Percentiles rank a stretch among this genome's conserved stretches.
phyloP scores from a whole-genome alignment of 2,888 invertebrate genomes.

The Diploptera punctata region DNA sequence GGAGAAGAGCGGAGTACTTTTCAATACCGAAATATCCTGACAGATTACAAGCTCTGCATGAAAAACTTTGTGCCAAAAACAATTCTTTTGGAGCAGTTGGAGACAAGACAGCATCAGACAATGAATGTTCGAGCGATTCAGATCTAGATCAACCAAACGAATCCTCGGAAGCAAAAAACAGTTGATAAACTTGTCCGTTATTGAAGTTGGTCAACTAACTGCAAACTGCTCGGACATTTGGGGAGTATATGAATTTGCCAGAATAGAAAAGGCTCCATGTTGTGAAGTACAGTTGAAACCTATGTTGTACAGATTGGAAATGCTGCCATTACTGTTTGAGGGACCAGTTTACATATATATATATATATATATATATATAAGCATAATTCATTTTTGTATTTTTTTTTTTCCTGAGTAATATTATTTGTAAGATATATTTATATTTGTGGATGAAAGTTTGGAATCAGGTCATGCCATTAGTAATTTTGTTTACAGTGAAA shows the following conservation, averaged over 20 bases:
- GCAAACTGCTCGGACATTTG: not conserved
- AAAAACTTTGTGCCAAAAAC: constrained; percentile 38
- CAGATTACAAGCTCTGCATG: constrained; percentile 46
- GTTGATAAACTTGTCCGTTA: not conserved
- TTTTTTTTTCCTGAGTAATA: not conserved
- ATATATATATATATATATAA: too few relatives aligned
- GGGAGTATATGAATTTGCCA: not conserved
- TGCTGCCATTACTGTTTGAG: not conserved
- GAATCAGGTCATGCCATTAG: not conserved
- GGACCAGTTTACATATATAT: not conserved
- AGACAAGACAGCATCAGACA: constrained; percentile 27
- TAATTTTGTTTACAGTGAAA: not conserved
- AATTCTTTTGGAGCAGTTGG: not conserved
- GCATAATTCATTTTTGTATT: too few relatives aligned
- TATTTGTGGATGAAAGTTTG: not conserved
- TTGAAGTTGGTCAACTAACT: not conserved
- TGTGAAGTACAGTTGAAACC: not conserved
- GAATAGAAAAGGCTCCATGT: not conserved
- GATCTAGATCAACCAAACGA: constrained; percentile 29
- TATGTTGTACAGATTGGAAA: not conserved
- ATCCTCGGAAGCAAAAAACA: not conserved
- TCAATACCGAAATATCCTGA: constrained; percentile 47
- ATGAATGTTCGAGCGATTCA: constrained; percentile 38
- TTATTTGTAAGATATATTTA: not conserved
- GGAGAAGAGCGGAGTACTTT: constrained; percentile 49